Base-by-base conservation (phyloP, 2,113 vertebrate species). In the Clarias batrachus region DNA sequence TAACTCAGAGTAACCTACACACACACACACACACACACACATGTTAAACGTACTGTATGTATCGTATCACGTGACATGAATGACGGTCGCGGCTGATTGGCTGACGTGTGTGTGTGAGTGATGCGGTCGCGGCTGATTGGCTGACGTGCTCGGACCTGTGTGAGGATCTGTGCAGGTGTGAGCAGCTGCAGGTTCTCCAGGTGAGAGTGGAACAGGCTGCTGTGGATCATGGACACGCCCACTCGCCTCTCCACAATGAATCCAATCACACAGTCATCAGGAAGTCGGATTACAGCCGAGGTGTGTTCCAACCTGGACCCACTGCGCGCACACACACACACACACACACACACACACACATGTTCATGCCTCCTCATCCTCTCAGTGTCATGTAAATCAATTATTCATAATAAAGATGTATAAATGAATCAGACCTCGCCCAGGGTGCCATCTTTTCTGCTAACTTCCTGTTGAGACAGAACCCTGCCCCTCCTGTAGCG, bases 401-500 rank as follows among this genome's bases (percentile, higher is more conserved):
- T 17, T 10, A 16, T 48, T 48, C 12, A 33, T 33, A 13, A 9
- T n/a, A 16, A 23, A 23, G 37, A 60, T 1, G 0, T n/a, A 41
- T n/a, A 77, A 81, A 74, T 85, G 52, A 48, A 76, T 27, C 93
- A 95, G 92, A 98, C 97, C 97, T 97, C 77, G 97, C 97, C 97
- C 97, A 99, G 0, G 97, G 97, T 84, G 92, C 88, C 97, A 99
- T 98, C 93, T 96, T 97, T 85, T 94, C 91, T 0, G 96, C 97
- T 94, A 98, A 93, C 52, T 80, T 91, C 37, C 88, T 95, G 91
- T 95, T 99, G 91, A 98, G 94, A 91, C 97, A 99, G 93, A 99
- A 99, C 2, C 97, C 97, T 0, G 97, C 97, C 3, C 97, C 97
- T 87, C 97, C 97, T 0, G 97, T 99, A 30, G 97, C 97, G 5